Percentiles rank a stretch among this genome's conserved stretches.
phyloP scores from a whole-genome alignment of 2,888 invertebrate genomes.

The Sceliomorpha sp. region DNA sequence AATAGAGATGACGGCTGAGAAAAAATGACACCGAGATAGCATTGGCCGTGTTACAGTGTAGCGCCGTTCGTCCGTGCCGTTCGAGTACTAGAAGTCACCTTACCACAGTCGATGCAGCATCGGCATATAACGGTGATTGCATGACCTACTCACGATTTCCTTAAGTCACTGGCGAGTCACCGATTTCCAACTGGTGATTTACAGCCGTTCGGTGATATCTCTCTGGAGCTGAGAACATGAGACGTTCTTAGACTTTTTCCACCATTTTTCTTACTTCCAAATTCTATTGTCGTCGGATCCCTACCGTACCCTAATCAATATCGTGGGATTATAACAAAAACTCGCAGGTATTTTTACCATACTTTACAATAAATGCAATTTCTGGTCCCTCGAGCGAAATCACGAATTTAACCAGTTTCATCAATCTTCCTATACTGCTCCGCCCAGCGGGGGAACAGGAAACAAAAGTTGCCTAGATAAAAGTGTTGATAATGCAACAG shows the following conservation, averaged over 20 bases:
- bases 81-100: slow-evolving; percentile 57
- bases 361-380: too few species aligned
- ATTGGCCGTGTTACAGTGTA: slow-evolving; percentile 40
- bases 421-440: too few species aligned
- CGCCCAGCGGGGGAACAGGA: too few species aligned
- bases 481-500: too few species aligned
- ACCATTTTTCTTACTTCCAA: too few species aligned
- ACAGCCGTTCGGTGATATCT: slow-evolving; percentile 54
- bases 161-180: slow-evolving; percentile 67
- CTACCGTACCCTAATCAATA: too few species aligned
- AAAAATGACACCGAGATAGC: slow-evolving; percentile 46
- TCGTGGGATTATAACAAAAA: too few species aligned
- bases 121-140: slow-evolving; percentile 68
- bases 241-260: slow-evolving; percentile 41
- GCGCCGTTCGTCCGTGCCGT: slow-evolving; percentile 39
- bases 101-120: slow-evolving; percentile 55
- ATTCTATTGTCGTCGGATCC: too few species aligned
- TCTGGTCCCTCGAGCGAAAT: too few species aligned
- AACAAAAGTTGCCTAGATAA: too few species aligned
- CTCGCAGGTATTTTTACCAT: too few species aligned
- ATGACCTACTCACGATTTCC: slow-evolving; percentile 72
- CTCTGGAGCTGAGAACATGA: slow-evolving; percentile 17
- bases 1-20: slow-evolving; percentile 12
- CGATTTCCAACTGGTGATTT: slow-evolving; percentile 57
- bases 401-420: too few species aligned